Evolutionary conservation across 2,888 invertebrate species (phyloP).

Genomic region (Hypolimnas misippus): DNA sequence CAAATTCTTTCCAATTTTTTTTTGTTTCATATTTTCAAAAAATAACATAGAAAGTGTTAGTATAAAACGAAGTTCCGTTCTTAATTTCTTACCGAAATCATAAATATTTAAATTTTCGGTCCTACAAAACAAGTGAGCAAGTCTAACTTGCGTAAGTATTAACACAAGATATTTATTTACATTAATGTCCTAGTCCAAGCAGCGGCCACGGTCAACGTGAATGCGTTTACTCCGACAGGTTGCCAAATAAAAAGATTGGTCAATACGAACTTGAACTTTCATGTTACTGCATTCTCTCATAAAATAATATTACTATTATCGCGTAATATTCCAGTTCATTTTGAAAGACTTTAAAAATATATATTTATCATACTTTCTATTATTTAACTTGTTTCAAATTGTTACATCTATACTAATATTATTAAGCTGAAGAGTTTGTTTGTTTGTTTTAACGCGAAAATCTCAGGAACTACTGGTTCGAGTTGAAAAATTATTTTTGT

Average conservation of each 20-base stretch:
- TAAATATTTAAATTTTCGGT: neutral
- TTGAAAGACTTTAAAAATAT: neutral
- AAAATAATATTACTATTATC: constrained; percentile 4
- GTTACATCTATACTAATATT: too few relatives aligned
- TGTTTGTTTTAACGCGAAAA: too few relatives aligned
- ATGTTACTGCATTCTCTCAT: constrained; percentile 22
- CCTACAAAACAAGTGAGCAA: constrained; percentile 14
- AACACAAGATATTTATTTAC: constrained; percentile 23
- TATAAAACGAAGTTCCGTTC: neutral
- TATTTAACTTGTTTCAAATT: too few relatives aligned
- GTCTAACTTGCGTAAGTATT: constrained; percentile 18
- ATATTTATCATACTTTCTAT: too few relatives aligned
- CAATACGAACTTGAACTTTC: constrained; percentile 41
- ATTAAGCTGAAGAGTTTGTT: too few relatives aligned
- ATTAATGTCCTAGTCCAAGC: constrained; percentile 24
- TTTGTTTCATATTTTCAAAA: too few relatives aligned
- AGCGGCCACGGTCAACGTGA: constrained; percentile 34
- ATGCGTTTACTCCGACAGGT: constrained; percentile 22
- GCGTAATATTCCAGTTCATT: neutral
- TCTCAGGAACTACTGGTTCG: too few relatives aligned
- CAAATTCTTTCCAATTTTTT: too few relatives aligned
- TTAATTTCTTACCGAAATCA: neutral
- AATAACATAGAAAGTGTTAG: too few relatives aligned
- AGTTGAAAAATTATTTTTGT: too few relatives aligned
- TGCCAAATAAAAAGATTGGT: constrained; percentile 30